Conservation (phyloP, 2,888 invertebrate genomes). For the Coenonympha glycerion region DNA sequence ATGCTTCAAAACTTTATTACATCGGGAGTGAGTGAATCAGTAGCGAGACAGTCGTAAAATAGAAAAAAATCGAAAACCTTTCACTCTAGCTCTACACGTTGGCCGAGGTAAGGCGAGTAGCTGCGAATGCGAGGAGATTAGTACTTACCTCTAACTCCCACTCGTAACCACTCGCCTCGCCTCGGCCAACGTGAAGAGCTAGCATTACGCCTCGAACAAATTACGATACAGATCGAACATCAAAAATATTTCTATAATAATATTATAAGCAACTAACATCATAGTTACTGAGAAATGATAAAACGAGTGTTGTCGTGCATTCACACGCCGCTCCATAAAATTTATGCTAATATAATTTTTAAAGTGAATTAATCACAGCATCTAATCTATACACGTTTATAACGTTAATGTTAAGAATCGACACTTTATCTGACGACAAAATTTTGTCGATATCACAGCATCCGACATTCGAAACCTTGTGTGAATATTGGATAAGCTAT, state of each 20-base stretch:
- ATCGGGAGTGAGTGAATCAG: slow-evolving; percentile 49
- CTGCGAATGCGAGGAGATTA: too few relatives aligned
- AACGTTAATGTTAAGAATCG: not conserved
- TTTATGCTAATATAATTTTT: slow-evolving; percentile 1
- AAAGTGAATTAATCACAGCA: slow-evolving; percentile 11
- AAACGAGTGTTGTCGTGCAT: slow-evolving; percentile 39
- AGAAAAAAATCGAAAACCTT: slow-evolving; percentile 59
- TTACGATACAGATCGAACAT: slow-evolving; percentile 72
- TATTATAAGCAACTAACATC: slow-evolving; percentile 66
- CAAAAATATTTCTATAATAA: slow-evolving; percentile 71
- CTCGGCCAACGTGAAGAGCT: too few relatives aligned
- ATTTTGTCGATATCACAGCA: not conserved
- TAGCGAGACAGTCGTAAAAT: slow-evolving; percentile 56
- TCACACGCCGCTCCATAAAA: slow-evolving; percentile 1
- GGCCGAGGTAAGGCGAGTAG: too few relatives aligned
- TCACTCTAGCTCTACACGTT: too few relatives aligned
- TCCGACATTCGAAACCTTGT: not conserved
- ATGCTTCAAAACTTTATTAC: slow-evolving; percentile 69
- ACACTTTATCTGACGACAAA: not conserved
- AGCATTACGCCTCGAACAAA: slow-evolving; percentile 59
- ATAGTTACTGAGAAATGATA: slow-evolving; percentile 50
- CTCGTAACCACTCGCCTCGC: too few relatives aligned
- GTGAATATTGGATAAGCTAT: too few relatives aligned
- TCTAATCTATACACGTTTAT: not conserved
- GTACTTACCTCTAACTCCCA: too few relatives aligned